Evolutionary conservation across 92 coral and sea anemone genomes (phyloP), one percentile per base, ranked within the genome.

Genomic region (Diadumene lineata): DNA sequence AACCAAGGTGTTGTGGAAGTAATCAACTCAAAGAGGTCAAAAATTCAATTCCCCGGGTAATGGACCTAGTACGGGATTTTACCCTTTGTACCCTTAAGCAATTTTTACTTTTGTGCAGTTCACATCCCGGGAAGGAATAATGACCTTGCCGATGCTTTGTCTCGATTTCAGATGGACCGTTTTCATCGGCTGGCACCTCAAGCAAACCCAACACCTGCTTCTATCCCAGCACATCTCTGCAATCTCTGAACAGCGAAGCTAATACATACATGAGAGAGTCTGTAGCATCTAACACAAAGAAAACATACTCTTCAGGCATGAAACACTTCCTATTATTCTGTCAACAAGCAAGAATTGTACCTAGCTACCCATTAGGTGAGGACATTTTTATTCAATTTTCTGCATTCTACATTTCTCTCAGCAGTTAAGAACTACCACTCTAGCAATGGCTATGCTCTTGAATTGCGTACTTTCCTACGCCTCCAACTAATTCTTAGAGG

Each of bases 141-240:
- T 44, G 33, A 80, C 28, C 74, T 80, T 8, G 74, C 85, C 16
- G 87, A 69, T 70, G 56, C 84, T 65, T 75, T 85, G 18, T 79
- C 89, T 76, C 89, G 84, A 23, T 85, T 79, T 74, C 89, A 85
- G 81, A 65, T 72, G 79, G 69, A 61, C 51, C 56, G 81, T 22
- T 85, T 85, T 63, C 73, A 62, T 26, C 77, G 58, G 50, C 73
- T 79, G 68, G 89, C 70, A 26, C 85, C 81, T 60, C 82, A 79
- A 3, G 84, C 74, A 70, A 58, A 68, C 44, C 69, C 72, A 18
- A 50, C 70, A 60, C 72, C 76, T 55, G 70, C 67, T 46, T 50
- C 81, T 50, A 69, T 73, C 44, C 89, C 89, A 61, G 84, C 57
- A 63, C 60, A 31, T 25, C 80, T 78, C 27, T 64, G 34, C 78